Evolutionary conservation across 2,113 vertebrate genomes (phyloP), one percentile per base, ranked within the genome.

Genomic region (Gorilla gorilla): DNA sequence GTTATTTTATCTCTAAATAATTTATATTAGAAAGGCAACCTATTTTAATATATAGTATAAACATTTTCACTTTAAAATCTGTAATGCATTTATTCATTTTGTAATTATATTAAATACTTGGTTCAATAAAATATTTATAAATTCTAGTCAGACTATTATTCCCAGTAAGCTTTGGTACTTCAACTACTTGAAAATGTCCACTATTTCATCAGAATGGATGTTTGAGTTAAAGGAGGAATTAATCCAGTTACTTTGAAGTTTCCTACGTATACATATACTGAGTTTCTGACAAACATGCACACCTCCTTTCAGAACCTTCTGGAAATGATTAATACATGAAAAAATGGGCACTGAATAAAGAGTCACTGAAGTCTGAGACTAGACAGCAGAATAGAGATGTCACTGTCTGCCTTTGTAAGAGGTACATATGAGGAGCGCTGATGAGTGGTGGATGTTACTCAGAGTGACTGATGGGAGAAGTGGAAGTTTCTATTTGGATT

Each of bases 41-140:
- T 92, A 48, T 27, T 93, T 93, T 64, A 70, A 78, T 52, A 89
- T 35, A 89, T 73, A 80, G 59, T 79, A 52, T 50, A 76, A 43
- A 45, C 38, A 55, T 75, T 94, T 93, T 83, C 12, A 84, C 48
- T 55, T 92, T 25, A 48, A 89, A 55, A 85, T 66, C 57, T 85
- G 11, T 78, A 35, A 66, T 73, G 11, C 23, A 84, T 27, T 73
- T 88, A 55, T 59, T 6, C 8, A 61, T 57, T 93, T 87, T 76
- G 6, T 87, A 92, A 76, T 83, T 79, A 3, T 43, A 61, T 93
- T 76, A 96, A 73, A 45, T 68, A 61, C 80, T 81, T 90, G 13
- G 45, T 85, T 94, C 8, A 68, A 61, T 92, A 48, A 90, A 94
- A 83, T 80, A 89, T 59, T 86, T 87, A 83, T 80, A 86, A 93